Evolutionary conservation across 2,113 vertebrate species (phyloP), one percentile per base, ranked within the genome.

Genomic region (Nycticorax nycticorax): DNA sequence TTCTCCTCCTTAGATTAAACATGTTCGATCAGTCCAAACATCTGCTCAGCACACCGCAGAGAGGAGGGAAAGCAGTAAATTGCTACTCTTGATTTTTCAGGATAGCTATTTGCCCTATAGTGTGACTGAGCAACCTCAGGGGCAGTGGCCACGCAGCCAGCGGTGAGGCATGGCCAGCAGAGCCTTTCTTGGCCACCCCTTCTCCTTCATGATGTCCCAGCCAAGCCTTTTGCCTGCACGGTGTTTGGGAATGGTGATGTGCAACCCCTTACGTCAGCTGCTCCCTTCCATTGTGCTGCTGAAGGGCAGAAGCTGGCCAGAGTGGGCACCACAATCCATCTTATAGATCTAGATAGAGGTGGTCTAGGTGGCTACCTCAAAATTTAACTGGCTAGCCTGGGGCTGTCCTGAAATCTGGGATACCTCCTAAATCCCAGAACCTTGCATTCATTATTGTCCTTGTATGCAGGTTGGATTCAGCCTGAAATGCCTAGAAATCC

Each of bases 71-170:
- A 75, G 41, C 59, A 67, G 56, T 32, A 84, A 77, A 57, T 9
- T 62, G 27, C 28, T 53, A 18, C 35, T 66, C 6, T 6, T 21
- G 33, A 18, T 64, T 62, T 86, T 72, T 35, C 33, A 60, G 71
- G 39, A 5, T 3, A 1, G 5, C 5, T 43, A 0, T 68, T 78
- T 67, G 50, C 48, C 12, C 41, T 20, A 0, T 0, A 35, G 13
- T 9, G 28, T 32, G 43, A 55, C 66, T 43, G 73, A 59, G 57
- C 48, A 50, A 24, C 12, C 66, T n/a, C 32, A 32, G 68, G 57
- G 14, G 5, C 52, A 30, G 55, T 37, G 76, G 67, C 28, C 41
- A 8, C 75, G 67, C 57, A 85, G 47, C 22, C 47, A 66, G 74
- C 82, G 74, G 21, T 0, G 2, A 71, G 37, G 18, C n/a, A 18